Percentiles rank a stretch among this genome's conserved stretches.
Evolutionary conservation across 2,888 invertebrate genomes (phyloP).

Genomic region (Morpho helenor): DNA sequence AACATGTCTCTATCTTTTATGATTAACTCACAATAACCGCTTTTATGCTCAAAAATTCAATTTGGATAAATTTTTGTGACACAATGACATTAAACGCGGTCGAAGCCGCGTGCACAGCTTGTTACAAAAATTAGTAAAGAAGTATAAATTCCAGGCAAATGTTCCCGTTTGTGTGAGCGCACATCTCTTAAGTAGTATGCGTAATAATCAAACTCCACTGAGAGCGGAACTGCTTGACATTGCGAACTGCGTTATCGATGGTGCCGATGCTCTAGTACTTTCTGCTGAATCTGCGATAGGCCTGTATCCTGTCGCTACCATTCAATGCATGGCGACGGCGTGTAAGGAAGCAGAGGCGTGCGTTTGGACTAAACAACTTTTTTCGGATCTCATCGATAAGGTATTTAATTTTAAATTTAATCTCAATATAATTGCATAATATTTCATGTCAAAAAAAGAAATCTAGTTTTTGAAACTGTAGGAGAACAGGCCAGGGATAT

Average conservation of each 20-base stretch:
- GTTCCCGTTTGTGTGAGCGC: conserved; percentile 54
- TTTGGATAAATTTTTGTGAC: too few relatives aligned
- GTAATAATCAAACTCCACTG: conserved; percentile 47
- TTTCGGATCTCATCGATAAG: conserved; percentile 62
- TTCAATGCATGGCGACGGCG: conserved; percentile 64
- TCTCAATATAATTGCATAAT: too few relatives aligned
- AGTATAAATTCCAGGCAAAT: conserved; percentile 45
- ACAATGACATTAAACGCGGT: too few relatives aligned
- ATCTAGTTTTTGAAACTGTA: too few relatives aligned
- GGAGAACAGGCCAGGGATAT: too few relatives aligned
- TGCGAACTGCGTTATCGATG: conserved; percentile 86
- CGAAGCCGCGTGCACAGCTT: too few relatives aligned
- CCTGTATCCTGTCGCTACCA: conserved; percentile 74
- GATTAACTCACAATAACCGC: too few relatives aligned
- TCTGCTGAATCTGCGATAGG: conserved; percentile 85
- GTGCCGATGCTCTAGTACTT: conserved; percentile 84
- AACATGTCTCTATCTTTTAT: too few relatives aligned
- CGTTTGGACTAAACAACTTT: conserved; percentile 73
- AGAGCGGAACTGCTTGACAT: conserved; percentile 84
- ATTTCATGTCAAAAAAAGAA: too few relatives aligned
- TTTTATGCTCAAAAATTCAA: too few relatives aligned
- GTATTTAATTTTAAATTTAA: conserved; percentile 23
- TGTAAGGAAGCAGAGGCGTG: conserved; percentile 86
- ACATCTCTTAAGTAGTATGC: conserved; percentile 59
- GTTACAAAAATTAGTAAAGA: not conserved